Evolutionary conservation across 2,113 vertebrate genomes (phyloP), one percentile per base, ranked within the genome.

Genomic region (Pseudopodoces humilis): DNA sequence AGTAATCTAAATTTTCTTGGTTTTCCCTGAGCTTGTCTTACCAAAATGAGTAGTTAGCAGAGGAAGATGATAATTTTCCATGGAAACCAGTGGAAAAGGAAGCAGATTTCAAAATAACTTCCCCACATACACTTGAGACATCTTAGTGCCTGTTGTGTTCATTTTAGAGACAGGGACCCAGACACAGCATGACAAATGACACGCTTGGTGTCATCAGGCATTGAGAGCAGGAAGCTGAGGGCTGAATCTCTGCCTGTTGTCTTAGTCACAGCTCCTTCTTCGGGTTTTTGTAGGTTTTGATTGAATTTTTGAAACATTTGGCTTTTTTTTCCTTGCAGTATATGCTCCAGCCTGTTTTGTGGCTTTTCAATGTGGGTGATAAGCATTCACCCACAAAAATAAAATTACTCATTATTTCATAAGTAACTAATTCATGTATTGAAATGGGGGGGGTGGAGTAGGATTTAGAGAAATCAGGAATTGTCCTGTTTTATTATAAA

Each of bases 61-160:
- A 53, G 25, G 21, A 74, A 84, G 58, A 65, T 82, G 31, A 16
- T 82, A 28, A 68, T 95, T 95, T 94, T 88, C 86, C 64, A 64
- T 86, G 74, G 92, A 95, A 95, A 96, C 79, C 19, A 24, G 55
- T 69, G 31, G 79, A 24, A 88, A 92, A 81, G 33, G 55, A 94
- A 92, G 31, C 23, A 46, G 5, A 21, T 86, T 94, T 88, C 83
- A 74, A 71, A 90, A 67, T 56, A 62, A 52, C 64, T 72, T 88
- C 60, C 76, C 27, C 24, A 19, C 62, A 16, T 25, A 11, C n/a
- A 44, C 52, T 74, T 71, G 60, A 7, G 13, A 49, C 49, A 27
- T 70, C 55, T 69, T 53, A 52, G 67, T 83, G 71, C 67, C 68
- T 56, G 35, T 80, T 69, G 81, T 67, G 33, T 52, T 94, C 78